phyloP scores from a whole-genome alignment of 2,888 invertebrate species.

The Thereva nobilitata region DNA sequence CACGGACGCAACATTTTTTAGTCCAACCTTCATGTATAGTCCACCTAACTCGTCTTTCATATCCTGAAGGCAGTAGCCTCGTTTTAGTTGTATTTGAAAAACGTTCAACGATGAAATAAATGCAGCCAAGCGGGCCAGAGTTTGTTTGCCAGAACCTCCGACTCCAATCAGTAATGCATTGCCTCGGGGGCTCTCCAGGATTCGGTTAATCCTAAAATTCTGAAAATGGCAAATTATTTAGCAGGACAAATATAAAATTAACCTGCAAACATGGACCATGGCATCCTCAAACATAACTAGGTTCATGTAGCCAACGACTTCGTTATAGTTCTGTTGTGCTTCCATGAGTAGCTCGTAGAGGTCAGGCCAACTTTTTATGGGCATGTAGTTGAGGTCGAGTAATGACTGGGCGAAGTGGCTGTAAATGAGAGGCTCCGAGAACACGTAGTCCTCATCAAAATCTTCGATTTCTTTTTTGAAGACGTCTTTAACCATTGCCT shows the following conservation, averaged over 20 bases:
- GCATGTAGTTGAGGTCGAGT: slow-evolving; percentile 89
- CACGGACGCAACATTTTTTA: slow-evolving; percentile 82
- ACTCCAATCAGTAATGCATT: slow-evolving; percentile 92
- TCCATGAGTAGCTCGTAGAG: slow-evolving; percentile 77
- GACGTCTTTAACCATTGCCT: slow-evolving; percentile 72
- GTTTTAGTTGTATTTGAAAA: slow-evolving; percentile 87
- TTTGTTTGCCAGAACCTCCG: slow-evolving; percentile 94
- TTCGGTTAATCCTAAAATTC: slow-evolving; percentile 77
- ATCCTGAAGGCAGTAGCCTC: slow-evolving; percentile 83
- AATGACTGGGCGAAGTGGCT: slow-evolving; percentile 92
- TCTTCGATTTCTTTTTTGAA: slow-evolving; percentile 81
- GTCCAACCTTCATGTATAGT: slow-evolving; percentile 82
- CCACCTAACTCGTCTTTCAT: slow-evolving; percentile 73
- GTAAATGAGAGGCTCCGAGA: slow-evolving; percentile 79
- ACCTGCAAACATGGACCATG: slow-evolving; percentile 82
- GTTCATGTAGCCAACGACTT: slow-evolving; percentile 88
- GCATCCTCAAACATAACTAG: slow-evolving; percentile 94
- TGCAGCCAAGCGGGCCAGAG: slow-evolving; percentile 82
- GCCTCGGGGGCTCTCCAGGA: slow-evolving; percentile 89
- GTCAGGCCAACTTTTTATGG: slow-evolving; percentile 71
- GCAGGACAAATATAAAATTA: background rate
- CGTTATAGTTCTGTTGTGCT: slow-evolving; percentile 84
- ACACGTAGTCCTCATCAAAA: slow-evolving; percentile 73
- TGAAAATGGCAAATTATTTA: slow-evolving; percentile 5
- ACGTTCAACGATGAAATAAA: slow-evolving; percentile 91